Conservation (phyloP, 2,113 vertebrate genomes). For the Mastomys natalensis region DNA sequence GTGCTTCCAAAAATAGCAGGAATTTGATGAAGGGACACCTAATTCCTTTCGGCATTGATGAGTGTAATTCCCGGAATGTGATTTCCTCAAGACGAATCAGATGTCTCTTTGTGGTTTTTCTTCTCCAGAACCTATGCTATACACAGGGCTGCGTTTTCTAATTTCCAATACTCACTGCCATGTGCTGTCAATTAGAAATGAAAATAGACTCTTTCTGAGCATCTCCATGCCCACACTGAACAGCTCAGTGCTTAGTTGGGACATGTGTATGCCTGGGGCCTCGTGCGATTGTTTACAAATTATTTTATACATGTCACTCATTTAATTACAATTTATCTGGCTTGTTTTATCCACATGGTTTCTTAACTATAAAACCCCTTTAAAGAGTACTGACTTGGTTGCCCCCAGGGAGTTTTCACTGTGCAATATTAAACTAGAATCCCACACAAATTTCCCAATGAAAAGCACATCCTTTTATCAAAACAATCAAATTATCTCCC, state of each 20-base stretch:
- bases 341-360: conserved; percentile 8
- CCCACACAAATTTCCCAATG: not conserved
- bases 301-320: not conserved
- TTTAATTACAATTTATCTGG: conserved; percentile 5
- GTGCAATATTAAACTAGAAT: not conserved
- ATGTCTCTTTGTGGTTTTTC: not conserved
- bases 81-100: conserved; percentile 29
- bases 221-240: not conserved
- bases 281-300: not conserved
- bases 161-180: conserved; percentile 43
- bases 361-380: conserved; percentile 10
- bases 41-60: not conserved
- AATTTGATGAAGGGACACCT: not conserved
- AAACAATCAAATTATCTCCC: not conserved
- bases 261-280: not conserved
- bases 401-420: not conserved
- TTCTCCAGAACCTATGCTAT: conserved; percentile 25
- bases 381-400: not conserved
- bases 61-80: not conserved
- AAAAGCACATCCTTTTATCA: not conserved
- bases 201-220: not conserved
- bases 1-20: not conserved
- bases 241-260: not conserved
- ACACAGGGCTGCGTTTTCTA: not conserved
- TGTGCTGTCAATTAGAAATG: conserved; percentile 43